Conservation (phyloP, 2,888 invertebrate species). For the Nomada flava region DNA sequence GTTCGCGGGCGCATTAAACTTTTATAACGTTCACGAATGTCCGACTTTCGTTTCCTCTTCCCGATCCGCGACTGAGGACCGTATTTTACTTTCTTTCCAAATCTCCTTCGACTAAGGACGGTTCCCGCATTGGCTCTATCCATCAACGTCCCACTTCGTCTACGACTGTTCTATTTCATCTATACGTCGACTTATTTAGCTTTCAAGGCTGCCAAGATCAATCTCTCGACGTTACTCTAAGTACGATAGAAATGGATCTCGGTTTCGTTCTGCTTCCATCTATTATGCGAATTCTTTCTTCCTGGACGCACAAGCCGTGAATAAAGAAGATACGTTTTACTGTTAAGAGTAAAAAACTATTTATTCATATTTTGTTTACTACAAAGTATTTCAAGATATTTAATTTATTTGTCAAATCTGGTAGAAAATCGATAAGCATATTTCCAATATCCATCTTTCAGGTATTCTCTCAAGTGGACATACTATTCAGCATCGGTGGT, state of each 20-base stretch:
- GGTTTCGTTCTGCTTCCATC: neutral
- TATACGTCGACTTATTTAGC: constrained; percentile 46
- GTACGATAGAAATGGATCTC: constrained; percentile 49
- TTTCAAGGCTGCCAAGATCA: constrained; percentile 34
- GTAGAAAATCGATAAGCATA: neutral
- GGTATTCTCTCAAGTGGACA: constrained; percentile 92
- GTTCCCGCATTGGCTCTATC: constrained; percentile 57
- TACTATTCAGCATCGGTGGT: constrained; percentile 93
- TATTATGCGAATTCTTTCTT: neutral
- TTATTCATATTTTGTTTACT: too few relatives aligned
- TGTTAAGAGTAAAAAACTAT: too few relatives aligned
- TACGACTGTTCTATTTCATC: constrained; percentile 56
- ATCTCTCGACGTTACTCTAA: constrained; percentile 31
- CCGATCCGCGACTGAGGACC: constrained; percentile 6
- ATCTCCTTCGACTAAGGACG: constrained; percentile 56
- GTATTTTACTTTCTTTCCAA: constrained; percentile 59
- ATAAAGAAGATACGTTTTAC: too few relatives aligned
- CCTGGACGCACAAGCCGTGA: too few relatives aligned
- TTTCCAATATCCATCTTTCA: constrained; percentile 80
- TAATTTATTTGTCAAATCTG: neutral
- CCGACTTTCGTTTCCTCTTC: constrained; percentile 34
- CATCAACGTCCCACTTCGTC: constrained; percentile 62
- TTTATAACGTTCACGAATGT: constrained; percentile 75
- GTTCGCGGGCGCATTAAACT: constrained; percentile 79
- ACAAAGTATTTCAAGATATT: too few relatives aligned